Base-by-base conservation (phyloP, 1,140 invertebrate species). In the Pseudachorutes palmiensis region DNA sequence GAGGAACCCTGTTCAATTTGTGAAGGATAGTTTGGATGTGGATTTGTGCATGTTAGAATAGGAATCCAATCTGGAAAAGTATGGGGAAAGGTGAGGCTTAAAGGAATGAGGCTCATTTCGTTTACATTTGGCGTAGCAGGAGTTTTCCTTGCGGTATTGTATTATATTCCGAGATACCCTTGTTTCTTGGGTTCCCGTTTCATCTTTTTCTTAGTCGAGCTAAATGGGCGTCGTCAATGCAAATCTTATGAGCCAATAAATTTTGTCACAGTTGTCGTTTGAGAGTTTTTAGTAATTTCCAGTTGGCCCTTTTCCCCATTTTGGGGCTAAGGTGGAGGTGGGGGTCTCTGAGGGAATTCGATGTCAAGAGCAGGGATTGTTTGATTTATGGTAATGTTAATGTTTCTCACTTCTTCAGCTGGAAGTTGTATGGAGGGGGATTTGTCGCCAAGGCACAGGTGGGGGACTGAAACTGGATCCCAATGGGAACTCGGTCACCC, bases 241-340 rank as follows among this genome's bases (percentile, higher is more conserved):
- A 62, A 72, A 74, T 74, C 72, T 74, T 74, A 74, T 74, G 72
- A 74, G 72, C 72, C 71, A 74, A 74, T 74, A 74, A 74, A 74
- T 74, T 74, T 74, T 71, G 72, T 68, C 70, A 74, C 72, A 74
- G 72, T 74, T 74, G 72, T 74, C 70, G 72, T 74, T 71, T 55
- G 69, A 68, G 70, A 74, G 68, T 71, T 71, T 14, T 71, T 67
- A 70, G 72, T 74, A 74, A 74, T 74, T 74, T 74, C 72, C 72
- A 71, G 9, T 45, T 19, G 70, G 71, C 71, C 70, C 72, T 69
- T 70, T 71, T 74, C 70, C 49, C 72, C 60, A 71, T 64, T 29
- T 45, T 45, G 36, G 9, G 9, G 9, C 36, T 45, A 55, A 24
- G 51, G 24, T 41, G 5, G 5, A 5, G 19, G 36, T 33, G 62